Base-by-base conservation (phyloP, 1,140 invertebrate species). In the Zaprionus gabonicus region DNA sequence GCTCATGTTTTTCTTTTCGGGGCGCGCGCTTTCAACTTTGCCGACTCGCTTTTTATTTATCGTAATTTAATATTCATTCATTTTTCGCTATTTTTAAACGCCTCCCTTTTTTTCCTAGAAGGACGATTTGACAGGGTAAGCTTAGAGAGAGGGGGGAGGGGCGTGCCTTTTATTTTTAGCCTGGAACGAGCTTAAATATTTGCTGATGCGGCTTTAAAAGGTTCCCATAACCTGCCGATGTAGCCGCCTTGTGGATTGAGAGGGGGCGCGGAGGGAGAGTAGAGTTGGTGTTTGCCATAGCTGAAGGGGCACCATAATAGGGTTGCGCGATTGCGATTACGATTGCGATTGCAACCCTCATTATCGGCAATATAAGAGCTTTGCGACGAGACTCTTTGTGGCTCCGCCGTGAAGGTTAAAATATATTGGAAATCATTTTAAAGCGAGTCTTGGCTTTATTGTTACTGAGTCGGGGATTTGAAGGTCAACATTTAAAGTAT, bases 51-150 rank as follows among this genome's bases (percentile, higher is more conserved):
- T 74, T 68, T 77, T 74, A 77, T 74, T 76, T 80, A 77, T 88
- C 64, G 76, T 79, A 83, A 83, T 88, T 86, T 87, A 86, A 86
- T 86, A 86, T 86, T 83, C 80, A 86, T 86, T 68, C 80, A 83
- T 78, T 81, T 79, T 74, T 67, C 31, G 73, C 81, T 86, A 80
- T 87, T 86, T 77, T 86, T 87, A 82, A 82, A 74, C 80, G 34
- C 46, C 56, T 69, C 49, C 67, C 59, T 44, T 44, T 71, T 62
- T 71, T 62, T 2, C 17, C 23, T 3, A 55, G 20, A n/a, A 17
- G 4, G 20, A 17, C 13, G 13, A 13, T 23, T 38, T 38, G n/a
- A 7, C 41, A 46, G n/a, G 17, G 41, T 46, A 46, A 46, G 7
- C 1, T 2, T 12, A 1, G n/a, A 13, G n/a, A 1, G n/a, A 13